A percentile compares a stretch with the other conserved stretches of the same genome.
phyloP scores from a whole-genome alignment of 2,113 vertebrate genomes.

The Thalassarche chlororhynchos region DNA sequence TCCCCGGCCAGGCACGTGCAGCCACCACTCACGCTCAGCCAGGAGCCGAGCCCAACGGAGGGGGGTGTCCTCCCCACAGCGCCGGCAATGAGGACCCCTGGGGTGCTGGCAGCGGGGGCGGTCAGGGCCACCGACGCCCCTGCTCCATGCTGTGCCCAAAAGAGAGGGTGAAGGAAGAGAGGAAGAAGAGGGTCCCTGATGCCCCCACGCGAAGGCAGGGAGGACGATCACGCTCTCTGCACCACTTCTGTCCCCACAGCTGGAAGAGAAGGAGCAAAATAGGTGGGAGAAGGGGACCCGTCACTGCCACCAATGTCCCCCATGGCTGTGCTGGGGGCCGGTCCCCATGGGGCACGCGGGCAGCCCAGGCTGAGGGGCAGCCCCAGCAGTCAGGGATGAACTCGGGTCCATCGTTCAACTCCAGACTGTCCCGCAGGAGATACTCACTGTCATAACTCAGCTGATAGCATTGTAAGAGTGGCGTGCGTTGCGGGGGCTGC shows the following conservation, averaged over 20 bases:
- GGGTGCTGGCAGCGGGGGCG: background rate
- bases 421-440: background rate
- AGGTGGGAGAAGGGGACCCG: background rate
- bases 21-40: background rate
- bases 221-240: accelerated
- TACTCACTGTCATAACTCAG: background rate
- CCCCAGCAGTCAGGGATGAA: background rate
- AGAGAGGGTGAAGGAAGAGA: background rate
- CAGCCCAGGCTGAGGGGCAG: background rate
- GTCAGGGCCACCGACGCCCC: background rate
- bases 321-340: background rate
- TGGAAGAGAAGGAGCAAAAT: background rate
- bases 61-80: accelerated
- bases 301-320: background rate
- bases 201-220: background rate
- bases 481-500: background rate
- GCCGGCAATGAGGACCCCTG: accelerated
- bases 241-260: background rate
- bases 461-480: accelerated
- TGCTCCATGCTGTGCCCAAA: accelerated
- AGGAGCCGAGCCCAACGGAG: background rate
- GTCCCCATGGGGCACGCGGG: accelerated
- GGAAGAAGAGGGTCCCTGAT: background rate
- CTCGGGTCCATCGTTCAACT: accelerated
- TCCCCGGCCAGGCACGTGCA: accelerated